A percentile compares a stretch with the other conserved stretches of the same genome.
phyloP scores from a whole-genome alignment of 2,113 vertebrate species.

The Takifugu bimaculatus region DNA sequence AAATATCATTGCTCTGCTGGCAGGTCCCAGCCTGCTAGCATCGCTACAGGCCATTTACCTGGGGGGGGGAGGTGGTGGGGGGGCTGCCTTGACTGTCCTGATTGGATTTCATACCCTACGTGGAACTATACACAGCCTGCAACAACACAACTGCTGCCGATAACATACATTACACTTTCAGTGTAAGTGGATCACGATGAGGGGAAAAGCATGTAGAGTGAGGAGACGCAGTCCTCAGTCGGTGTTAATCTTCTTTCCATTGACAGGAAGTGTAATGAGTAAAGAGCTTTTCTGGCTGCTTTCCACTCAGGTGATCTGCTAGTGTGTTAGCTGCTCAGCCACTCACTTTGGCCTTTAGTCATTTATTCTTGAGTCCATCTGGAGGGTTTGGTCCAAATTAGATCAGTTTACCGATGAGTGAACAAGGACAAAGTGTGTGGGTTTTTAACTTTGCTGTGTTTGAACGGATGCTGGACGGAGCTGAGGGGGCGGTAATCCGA shows the following conservation, averaged over 20 bases:
- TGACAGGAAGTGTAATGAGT: conserved; percentile 66
- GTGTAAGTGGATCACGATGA: conserved; percentile 38
- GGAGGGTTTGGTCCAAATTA: conserved; percentile 51
- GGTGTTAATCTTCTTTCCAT: conserved; percentile 69
- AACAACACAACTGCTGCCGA: conserved; percentile 20
- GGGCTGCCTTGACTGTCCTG: conserved; percentile 13
- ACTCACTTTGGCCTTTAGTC: conserved; percentile 40
- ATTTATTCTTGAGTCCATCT: conserved; percentile 51
- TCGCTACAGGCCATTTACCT: conserved; percentile 63
- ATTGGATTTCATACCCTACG: conserved; percentile 7
- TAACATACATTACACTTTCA: conserved; percentile 43
- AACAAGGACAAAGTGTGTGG: conserved; percentile 39
- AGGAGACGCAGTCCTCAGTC: conserved; percentile 49
- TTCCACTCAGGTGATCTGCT: conserved; percentile 57
- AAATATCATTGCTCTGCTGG: conserved; percentile 71
- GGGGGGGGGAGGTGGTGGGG: conserved; percentile 20
- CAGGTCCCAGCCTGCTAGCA: conserved; percentile 51
- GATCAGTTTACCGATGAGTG: conserved; percentile 37
- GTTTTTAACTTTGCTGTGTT: background rate
- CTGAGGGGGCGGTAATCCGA: too few species aligned
- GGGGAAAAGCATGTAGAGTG: conserved; percentile 14
- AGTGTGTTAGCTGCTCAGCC: conserved; percentile 52
- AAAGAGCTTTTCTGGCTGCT: conserved; percentile 71
- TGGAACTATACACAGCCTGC: conserved; percentile 8
- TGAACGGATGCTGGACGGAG: background rate